A percentile compares a stretch with the other conserved stretches of the same genome.
These are phyloP conservation scores for Sanderia malayensis DNA, from an alignment of 30 jellyfish, hydroid and myxozoan species.

Conservation along the genomic window DNA sequence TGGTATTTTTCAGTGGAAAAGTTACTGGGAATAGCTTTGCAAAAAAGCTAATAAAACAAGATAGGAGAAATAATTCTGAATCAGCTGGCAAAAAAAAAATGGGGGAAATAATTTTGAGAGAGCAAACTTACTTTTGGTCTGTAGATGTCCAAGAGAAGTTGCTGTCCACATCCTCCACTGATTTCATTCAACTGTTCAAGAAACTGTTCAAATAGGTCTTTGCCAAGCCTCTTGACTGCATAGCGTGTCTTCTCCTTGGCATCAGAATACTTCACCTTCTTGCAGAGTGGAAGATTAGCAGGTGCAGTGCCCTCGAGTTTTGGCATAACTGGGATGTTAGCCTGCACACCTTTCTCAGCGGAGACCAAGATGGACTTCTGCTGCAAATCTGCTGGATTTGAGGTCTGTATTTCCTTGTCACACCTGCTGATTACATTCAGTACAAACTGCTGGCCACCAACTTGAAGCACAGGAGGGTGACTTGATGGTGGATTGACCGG, in stretches of 20 bases:
- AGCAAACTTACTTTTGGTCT: conserved; percentile 55
- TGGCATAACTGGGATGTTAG: conserved; percentile 45
- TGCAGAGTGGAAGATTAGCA: conserved; percentile 47
- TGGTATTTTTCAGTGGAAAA: no score
- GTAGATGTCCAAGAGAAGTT: conserved; percentile 40
- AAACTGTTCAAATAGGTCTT: conserved; percentile 58
- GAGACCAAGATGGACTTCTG: no score
- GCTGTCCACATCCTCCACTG: conserved; percentile 71
- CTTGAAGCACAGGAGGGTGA: conserved; percentile 69
- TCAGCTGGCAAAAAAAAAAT: no score
- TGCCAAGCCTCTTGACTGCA: conserved; percentile 49
- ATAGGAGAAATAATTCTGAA: no score
- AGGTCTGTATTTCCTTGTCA: conserved; percentile 52
- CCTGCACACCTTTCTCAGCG: conserved; percentile 55
- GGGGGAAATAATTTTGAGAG: not conserved
- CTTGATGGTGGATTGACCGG: conserved; percentile 20
- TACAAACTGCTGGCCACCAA: conserved; percentile 68
- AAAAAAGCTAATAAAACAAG: no score
- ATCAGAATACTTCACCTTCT: conserved; percentile 42
- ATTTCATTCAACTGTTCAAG: conserved; percentile 52
- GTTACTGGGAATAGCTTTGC: no score
- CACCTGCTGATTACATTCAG: conserved; percentile 56
- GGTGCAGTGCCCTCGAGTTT: conserved; percentile 51
- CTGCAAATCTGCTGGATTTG: not conserved
- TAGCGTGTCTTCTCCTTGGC: conserved; percentile 46